These are phyloP conservation scores for Chinchilla lanigera DNA, from an alignment of 2,113 vertebrate genomes.

Conservation along the genomic window DNA sequence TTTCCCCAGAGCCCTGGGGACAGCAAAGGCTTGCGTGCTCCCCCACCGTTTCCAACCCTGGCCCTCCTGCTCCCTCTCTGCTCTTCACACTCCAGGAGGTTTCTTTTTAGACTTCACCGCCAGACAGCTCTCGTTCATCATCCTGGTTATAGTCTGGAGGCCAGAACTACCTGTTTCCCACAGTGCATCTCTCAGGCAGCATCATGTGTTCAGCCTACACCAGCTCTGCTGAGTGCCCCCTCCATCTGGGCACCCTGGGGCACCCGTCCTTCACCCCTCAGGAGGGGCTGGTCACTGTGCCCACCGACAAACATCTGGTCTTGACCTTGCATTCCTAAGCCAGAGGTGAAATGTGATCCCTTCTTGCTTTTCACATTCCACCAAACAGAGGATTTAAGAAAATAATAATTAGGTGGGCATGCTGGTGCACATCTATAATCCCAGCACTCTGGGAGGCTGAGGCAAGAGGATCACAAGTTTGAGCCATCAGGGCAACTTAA, in stretches of 20 bases:
- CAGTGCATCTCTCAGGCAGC: neutral
- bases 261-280: neutral
- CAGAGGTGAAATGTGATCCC: neutral
- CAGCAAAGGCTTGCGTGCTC: neutral
- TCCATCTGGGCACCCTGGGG: rapidly evolving
- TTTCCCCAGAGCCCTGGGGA: neutral
- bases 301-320: neutral
- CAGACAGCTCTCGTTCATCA: neutral
- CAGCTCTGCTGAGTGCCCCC: neutral
- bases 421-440: neutral
- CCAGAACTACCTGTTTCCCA: neutral
- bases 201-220: rapidly evolving
- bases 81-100: neutral
- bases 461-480: neutral
- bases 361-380: neutral
- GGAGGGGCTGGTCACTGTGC: neutral
- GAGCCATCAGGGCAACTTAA: neutral
- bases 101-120: neutral
- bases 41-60: neutral
- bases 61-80: neutral
- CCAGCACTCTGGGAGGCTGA: neutral
- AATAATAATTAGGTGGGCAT: neutral
- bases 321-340: neutral
- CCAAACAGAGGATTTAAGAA: neutral
- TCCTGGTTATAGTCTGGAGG: neutral